phyloP scores from a whole-genome alignment of 1,140 invertebrate genomes.

The Brachionus paranguensis region DNA sequence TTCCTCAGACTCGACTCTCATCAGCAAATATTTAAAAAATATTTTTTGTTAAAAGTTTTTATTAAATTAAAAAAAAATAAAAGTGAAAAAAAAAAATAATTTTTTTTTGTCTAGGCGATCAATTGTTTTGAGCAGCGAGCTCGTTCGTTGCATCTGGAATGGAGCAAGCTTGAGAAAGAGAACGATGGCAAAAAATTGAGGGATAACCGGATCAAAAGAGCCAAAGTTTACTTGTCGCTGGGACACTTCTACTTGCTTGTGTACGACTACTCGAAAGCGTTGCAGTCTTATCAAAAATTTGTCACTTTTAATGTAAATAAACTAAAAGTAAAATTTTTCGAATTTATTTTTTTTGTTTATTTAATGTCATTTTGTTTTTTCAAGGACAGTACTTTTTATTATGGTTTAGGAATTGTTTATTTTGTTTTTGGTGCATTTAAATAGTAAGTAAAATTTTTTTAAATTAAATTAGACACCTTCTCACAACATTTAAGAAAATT shows the following conservation, averaged over 20 bases:
- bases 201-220: not conserved
- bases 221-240: constrained; percentile 2
- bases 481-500: too few relatives aligned
- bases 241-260: constrained; percentile 33
- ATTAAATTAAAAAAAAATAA: not conserved
- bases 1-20: not conserved
- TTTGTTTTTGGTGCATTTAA: constrained; percentile 89
- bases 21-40: constrained; percentile 35
- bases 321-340: not conserved
- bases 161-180: not conserved
- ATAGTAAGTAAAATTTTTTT: constrained; percentile 66
- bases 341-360: too few relatives aligned
- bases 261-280: constrained; percentile 7
- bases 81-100: not conserved
- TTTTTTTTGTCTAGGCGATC: not conserved
- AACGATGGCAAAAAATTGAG: not conserved
- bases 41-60: constrained; percentile 24
- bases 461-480: too few relatives aligned
- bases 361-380: constrained; percentile 40
- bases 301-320: constrained; percentile 5
- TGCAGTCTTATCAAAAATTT: constrained; percentile 36
- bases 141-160: not conserved
- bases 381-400: constrained; percentile 75
- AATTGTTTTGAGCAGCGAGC: constrained; percentile 2
- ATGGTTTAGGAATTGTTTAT: constrained; percentile 85